Evolutionary conservation across 2,888 invertebrate genomes (phyloP).

Genomic region (Scaptodrosophila latifasciaeformis): DNA sequence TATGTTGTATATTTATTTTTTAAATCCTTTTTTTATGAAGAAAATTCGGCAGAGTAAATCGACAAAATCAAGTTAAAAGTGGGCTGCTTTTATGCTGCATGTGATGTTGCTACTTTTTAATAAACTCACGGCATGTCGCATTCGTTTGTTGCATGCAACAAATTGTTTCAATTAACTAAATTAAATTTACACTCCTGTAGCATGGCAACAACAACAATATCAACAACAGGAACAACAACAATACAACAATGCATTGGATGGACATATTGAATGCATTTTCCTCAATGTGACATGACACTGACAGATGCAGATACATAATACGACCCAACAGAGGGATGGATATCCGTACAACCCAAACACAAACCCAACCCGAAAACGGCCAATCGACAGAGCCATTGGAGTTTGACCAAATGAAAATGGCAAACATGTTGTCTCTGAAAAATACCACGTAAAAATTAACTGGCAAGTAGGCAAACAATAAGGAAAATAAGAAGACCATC

Average conservation of each 20-base stretch:
- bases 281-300: slow-evolving; percentile 68
- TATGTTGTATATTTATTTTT: no score
- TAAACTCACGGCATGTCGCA: slow-evolving; percentile 29
- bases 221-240: slow-evolving; percentile 23
- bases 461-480: slow-evolving; percentile 48
- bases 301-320: slow-evolving; percentile 47
- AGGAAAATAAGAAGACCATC: no score
- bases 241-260: slow-evolving; percentile 37
- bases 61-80: neutral
- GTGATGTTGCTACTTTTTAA: neutral
- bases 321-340: neutral
- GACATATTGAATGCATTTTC: slow-evolving; percentile 59
- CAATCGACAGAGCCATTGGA: neutral
- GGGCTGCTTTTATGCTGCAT: neutral
- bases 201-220: slow-evolving; percentile 41
- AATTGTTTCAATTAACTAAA: slow-evolving; percentile 75
- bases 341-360: slow-evolving; percentile 33
- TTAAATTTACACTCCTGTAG: slow-evolving; percentile 73
- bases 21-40: neutral
- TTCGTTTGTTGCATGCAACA: slow-evolving; percentile 64
- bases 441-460: slow-evolving; percentile 54
- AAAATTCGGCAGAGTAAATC: slow-evolving; percentile 12
- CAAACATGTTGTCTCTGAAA: slow-evolving; percentile 49
- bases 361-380: slow-evolving; percentile 9
- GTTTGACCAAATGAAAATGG: slow-evolving; percentile 44